Evolutionary conservation across 23 tunicate species (phyloP).

Genomic region (Halocynthia roretzi): DNA sequence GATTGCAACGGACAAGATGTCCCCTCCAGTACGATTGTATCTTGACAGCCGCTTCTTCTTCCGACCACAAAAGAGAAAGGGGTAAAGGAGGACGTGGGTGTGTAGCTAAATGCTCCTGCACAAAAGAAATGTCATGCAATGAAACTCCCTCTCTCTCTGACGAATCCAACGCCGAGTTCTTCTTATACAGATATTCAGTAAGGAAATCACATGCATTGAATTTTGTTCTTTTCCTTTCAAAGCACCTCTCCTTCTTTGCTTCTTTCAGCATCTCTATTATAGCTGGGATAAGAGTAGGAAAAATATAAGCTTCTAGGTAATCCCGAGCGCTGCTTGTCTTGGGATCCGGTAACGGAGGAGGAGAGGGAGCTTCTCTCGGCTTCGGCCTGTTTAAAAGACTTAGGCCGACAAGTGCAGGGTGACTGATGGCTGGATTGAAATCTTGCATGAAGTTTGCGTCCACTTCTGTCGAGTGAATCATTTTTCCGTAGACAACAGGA

Average conservation of each 20-base stretch:
- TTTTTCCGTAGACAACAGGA: conserved; percentile 72
- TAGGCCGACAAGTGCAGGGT: conserved; percentile 80
- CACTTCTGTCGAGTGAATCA: conserved; percentile 49
- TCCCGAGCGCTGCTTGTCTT: conserved; percentile 57
- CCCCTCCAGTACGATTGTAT: conserved; percentile 91
- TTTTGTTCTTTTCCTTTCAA: conserved; percentile 66
- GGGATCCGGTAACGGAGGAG: conserved; percentile 79
- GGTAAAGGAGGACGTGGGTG: conserved; percentile 89
- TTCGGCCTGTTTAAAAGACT: conserved; percentile 58
- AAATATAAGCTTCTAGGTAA: conserved; percentile 66
- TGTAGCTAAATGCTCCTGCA: conserved; percentile 11
- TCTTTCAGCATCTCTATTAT: conserved; percentile 66
- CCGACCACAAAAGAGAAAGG: conserved; percentile 64
- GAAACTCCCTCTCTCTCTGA: not conserved
- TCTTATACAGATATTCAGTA: conserved; percentile 73
- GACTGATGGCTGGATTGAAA: conserved; percentile 72
- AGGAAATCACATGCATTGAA: conserved; percentile 91
- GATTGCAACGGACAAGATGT: conserved; percentile 41
- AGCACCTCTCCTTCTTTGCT: conserved; percentile 73
- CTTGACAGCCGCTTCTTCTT: conserved; percentile 75
- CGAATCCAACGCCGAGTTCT: conserved; percentile 17
- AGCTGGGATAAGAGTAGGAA: conserved; percentile 71
- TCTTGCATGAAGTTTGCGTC: conserved; percentile 46
- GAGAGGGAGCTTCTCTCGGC: conserved; percentile 47
- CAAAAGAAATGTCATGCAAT: conserved; percentile 47